Percentiles rank a stretch among this genome's conserved stretches.
phyloP scores from a whole-genome alignment of 2,113 vertebrate genomes.

The Hippocampus zosterae region DNA sequence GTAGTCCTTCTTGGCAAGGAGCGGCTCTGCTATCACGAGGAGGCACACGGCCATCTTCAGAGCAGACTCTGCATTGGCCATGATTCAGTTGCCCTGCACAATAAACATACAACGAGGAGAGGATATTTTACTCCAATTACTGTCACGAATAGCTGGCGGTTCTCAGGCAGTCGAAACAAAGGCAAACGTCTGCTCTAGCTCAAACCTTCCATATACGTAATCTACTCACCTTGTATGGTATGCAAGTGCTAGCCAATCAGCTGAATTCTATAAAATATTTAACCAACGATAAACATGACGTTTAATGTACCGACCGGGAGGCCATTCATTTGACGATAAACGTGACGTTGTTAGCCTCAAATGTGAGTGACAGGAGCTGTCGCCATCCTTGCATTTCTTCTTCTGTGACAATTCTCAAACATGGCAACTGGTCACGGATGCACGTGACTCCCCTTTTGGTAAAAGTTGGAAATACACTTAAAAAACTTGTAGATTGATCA shows the following conservation, averaged over 20 bases:
- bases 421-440: neutral
- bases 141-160: neutral
- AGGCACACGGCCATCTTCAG: constrained; percentile 85
- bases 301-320: neutral
- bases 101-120: neutral
- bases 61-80: constrained; percentile 84
- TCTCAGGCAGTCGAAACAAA: neutral
- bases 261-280: neutral
- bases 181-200: neutral
- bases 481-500: no score
- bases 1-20: constrained; percentile 89
- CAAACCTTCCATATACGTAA: neutral
- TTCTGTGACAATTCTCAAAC: constrained; percentile 1
- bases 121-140: neutral
- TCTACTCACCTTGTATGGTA: neutral
- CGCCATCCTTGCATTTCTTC: constrained; percentile 26
- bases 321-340: constrained; percentile 3
- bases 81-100: constrained; percentile 63
- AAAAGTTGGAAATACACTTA: neutral
- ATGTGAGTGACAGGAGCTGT: neutral
- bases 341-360: neutral
- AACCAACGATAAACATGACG: constrained; percentile 13
- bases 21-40: constrained; percentile 91
- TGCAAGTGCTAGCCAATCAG: neutral
- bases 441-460: neutral